Conservation (phyloP, 2,888 invertebrate genomes). For the Invenusta paracnida region DNA sequence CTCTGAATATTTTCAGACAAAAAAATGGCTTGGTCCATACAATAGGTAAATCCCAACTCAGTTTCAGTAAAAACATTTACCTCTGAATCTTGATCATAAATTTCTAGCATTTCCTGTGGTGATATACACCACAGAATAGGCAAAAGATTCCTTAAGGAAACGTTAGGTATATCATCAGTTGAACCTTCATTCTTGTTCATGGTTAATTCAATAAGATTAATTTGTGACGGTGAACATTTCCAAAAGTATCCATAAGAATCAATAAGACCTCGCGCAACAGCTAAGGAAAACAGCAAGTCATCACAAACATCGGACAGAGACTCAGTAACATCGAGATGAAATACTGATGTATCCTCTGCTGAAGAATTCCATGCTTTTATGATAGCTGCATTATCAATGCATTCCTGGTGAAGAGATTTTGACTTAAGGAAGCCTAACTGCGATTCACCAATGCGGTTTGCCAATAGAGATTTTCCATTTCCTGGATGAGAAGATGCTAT, state of each 20-base stretch:
- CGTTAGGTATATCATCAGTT: not conserved
- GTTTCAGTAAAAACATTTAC: not conserved
- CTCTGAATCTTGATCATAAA: not conserved
- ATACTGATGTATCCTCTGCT: not conserved
- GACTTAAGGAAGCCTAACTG: not conserved
- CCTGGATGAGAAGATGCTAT: not conserved
- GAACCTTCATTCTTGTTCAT: not conserved
- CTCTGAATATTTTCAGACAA: not conserved
- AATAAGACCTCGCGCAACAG: not conserved
- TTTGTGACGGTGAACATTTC: not conserved
- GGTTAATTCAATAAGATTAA: not conserved
- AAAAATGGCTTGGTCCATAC: not conserved
- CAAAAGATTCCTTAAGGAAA: not conserved
- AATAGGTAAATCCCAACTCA: not conserved
- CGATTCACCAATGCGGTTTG: not conserved
- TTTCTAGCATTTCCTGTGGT: not conserved
- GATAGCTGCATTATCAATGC: not conserved
- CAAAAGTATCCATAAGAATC: not conserved
- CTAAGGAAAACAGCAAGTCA: not conserved
- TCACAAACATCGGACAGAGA: not conserved
- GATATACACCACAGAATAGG: not conserved
- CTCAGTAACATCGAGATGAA: not conserved
- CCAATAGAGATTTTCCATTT: not conserved
- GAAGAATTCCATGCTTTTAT: not conserved
- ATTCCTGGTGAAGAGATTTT: conserved; percentile 1